phyloP scores from a whole-genome alignment of 2,113 vertebrate species.

The Oriolus oriolus region DNA sequence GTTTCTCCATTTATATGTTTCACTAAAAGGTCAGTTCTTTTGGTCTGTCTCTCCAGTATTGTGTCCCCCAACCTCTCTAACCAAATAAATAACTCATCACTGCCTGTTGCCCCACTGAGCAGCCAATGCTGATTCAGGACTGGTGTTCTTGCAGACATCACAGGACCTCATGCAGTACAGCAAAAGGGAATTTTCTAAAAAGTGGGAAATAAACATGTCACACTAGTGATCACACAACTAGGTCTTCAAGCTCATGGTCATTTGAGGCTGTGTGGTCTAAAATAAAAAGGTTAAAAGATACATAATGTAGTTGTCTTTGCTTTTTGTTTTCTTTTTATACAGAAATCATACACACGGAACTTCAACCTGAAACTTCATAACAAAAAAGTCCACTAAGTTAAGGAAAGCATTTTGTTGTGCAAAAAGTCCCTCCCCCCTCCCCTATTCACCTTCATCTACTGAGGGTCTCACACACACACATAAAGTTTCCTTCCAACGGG shows the following conservation, averaged over 20 bases:
- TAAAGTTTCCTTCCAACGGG: constrained; percentile 55
- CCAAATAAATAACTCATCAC: neutral
- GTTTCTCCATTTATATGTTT: neutral
- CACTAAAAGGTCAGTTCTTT: neutral
- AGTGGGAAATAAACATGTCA: constrained; percentile 32
- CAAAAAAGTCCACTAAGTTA: constrained; percentile 72
- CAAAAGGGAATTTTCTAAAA: constrained; percentile 27
- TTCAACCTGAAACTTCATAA: constrained; percentile 75
- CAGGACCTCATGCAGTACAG: constrained; percentile 45
- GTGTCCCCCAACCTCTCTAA: neutral
- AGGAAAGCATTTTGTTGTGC: constrained; percentile 79
- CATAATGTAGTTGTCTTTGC: constrained; percentile 24
- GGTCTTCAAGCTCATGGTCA: constrained; percentile 27
- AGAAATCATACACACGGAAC: constrained; percentile 77
- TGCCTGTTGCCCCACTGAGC: neutral
- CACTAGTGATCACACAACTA: constrained; percentile 20
- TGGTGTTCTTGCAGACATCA: constrained; percentile 16
- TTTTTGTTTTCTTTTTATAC: constrained; percentile 68
- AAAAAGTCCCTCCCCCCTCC: constrained; percentile 65
- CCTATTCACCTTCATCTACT: constrained; percentile 62
- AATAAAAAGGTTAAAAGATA: constrained; percentile 56
- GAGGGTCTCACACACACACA: constrained; percentile 61
- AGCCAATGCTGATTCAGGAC: neutral
- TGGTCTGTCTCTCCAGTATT: neutral
- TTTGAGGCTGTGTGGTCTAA: constrained; percentile 40